These are phyloP conservation scores for Anhinga anhinga DNA, from an alignment of 2,113 vertebrate genomes.

Conservation along the genomic window DNA sequence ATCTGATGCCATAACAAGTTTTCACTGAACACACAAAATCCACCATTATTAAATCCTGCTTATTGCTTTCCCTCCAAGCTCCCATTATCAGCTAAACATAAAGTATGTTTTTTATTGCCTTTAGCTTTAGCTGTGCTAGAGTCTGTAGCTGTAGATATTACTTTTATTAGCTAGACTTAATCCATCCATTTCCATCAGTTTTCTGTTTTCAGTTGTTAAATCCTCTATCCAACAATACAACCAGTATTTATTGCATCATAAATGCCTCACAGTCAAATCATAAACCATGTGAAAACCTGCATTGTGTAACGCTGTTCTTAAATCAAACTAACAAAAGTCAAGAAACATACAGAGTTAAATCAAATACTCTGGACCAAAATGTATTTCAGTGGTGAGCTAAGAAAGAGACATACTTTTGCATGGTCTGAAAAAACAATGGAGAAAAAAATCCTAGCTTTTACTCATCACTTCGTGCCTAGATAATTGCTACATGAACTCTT, in stretches of 20 bases:
- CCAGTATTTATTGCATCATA: constrained; percentile 45
- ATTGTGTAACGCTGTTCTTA: constrained; percentile 9
- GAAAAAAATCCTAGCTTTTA: not conserved
- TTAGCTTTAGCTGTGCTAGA: not conserved
- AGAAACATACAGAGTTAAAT: not conserved
- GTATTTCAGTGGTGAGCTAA: constrained; percentile 10
- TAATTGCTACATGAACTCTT: constrained; percentile 8
- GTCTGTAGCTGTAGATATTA: not conserved
- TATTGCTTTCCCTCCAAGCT: not conserved
- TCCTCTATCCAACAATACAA: not conserved
- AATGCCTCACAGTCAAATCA: constrained; percentile 17
- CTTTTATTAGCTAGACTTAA: constrained; percentile 7
- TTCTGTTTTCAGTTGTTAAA: constrained; percentile 27
- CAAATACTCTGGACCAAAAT: not conserved
- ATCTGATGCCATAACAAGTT: not conserved
- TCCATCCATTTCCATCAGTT: constrained; percentile 12
- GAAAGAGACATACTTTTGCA: not conserved
- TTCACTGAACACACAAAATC: not conserved
- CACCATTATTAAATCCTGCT: not conserved
- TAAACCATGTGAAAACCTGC: constrained; percentile 25
- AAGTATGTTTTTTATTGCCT: not conserved
- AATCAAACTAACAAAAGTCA: constrained; percentile 24
- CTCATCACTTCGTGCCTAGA: not conserved
- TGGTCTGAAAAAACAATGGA: not conserved
- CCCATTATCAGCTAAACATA: not conserved